These are phyloP conservation scores for Lampropteryx suffumata DNA, from an alignment of 2,888 invertebrate genomes.

Conservation along the genomic window DNA sequence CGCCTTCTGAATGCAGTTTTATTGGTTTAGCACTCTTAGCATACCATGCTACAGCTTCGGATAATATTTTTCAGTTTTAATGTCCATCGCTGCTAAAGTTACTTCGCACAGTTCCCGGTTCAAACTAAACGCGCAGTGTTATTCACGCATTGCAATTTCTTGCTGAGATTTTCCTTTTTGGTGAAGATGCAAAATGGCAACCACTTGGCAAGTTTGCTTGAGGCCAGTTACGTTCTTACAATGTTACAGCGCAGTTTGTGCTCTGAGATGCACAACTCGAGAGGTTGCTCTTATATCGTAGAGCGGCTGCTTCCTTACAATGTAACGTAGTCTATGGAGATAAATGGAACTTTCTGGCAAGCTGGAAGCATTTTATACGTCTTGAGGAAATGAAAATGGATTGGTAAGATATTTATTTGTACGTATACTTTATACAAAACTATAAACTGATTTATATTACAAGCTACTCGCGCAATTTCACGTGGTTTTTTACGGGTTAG, in stretches of 20 bases:
- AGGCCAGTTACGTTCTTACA: conserved; percentile 4
- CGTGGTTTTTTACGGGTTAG: too few relatives aligned
- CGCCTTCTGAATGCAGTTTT: too few relatives aligned
- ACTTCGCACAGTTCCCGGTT: neutral
- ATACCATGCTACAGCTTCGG: too few relatives aligned
- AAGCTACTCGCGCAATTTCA: too few relatives aligned
- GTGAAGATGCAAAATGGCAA: conserved; percentile 10
- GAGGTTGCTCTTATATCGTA: neutral
- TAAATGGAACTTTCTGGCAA: conserved; percentile 1
- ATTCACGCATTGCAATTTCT: neutral
- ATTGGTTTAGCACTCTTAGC: too few relatives aligned
- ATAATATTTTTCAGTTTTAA: too few relatives aligned
- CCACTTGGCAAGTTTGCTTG: conserved; percentile 9
- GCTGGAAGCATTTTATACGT: neutral
- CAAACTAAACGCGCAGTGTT: conserved; percentile 13
- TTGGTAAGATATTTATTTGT: too few relatives aligned
- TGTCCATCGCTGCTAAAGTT: neutral
- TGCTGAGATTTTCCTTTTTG: neutral
- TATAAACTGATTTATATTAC: too few relatives aligned
- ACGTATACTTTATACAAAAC: too few relatives aligned
- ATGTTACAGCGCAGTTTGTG: conserved; percentile 12
- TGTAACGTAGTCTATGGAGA: conserved; percentile 11
- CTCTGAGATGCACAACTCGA: neutral
- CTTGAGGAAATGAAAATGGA: neutral
- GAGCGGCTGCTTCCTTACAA: conserved; percentile 6